phyloP scores from a whole-genome alignment of 2,888 invertebrate species.

The Tridacna crocea region DNA sequence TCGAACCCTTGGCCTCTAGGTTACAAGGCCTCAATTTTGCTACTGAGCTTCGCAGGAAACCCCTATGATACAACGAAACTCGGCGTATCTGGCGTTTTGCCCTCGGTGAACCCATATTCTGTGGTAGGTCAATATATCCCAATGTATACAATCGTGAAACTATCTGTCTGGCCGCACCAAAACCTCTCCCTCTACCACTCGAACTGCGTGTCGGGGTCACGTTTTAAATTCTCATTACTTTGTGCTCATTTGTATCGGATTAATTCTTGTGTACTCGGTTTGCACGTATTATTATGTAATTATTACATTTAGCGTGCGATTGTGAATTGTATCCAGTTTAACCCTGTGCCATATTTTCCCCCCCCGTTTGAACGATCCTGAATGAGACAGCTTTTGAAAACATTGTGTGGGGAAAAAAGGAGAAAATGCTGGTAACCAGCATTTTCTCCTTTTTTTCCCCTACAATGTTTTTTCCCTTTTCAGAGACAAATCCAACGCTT shows the following conservation, averaged over 20 bases:
- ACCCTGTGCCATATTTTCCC: background rate
- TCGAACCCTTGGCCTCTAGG: too few relatives aligned
- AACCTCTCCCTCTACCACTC: background rate
- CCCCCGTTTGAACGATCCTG: background rate
- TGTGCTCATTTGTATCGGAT: slow-evolving; percentile 16
- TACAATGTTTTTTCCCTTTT: background rate
- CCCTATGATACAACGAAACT: too few relatives aligned
- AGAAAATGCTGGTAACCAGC: background rate
- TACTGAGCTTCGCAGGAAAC: too few relatives aligned
- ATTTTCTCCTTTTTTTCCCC: background rate
- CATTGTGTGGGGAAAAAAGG: background rate
- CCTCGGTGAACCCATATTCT: background rate
- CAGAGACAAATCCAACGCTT: too few relatives aligned
- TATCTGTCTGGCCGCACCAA: background rate
- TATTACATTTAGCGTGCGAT: slow-evolving; percentile 35
- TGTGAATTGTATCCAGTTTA: slow-evolving; percentile 1
- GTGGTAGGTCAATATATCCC: background rate
- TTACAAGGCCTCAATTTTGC: too few relatives aligned
- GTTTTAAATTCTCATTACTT: slow-evolving; percentile 39
- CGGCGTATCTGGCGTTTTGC: background rate
- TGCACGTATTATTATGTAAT: slow-evolving; percentile 35
- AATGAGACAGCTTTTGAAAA: background rate
- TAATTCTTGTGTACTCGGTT: slow-evolving; percentile 40
- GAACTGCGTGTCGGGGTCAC: background rate
- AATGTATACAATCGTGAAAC: background rate